Percentiles rank a stretch among this genome's conserved stretches.
phyloP scores from a whole-genome alignment of 2,888 invertebrate genomes.

The Temnothorax unifasciatus region DNA sequence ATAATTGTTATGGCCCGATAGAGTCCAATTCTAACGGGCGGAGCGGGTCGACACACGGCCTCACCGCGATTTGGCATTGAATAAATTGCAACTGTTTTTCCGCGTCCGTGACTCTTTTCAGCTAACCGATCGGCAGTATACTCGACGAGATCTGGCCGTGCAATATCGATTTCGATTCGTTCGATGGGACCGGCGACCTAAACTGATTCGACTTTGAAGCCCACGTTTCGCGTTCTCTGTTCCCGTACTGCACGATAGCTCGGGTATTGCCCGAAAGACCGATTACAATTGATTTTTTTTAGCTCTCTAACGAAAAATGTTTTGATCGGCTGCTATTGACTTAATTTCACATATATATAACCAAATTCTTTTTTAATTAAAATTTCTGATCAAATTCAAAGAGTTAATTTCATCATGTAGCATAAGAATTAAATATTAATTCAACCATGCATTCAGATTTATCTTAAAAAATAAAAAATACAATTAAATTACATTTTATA shows the following conservation, averaged over 20 bases:
- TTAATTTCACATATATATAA: neutral
- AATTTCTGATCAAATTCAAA: neutral
- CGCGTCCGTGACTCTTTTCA: constrained; percentile 68
- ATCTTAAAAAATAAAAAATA: constrained; percentile 6
- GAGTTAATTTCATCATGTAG: neutral
- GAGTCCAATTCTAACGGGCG: constrained; percentile 73
- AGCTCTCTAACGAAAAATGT: constrained; percentile 20
- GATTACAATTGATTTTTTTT: constrained; percentile 53
- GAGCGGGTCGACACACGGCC: constrained; percentile 50
- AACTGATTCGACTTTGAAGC: constrained; percentile 73
- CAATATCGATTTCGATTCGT: constrained; percentile 72
- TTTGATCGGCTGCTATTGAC: neutral
- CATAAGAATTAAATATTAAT: neutral
- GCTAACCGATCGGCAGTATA: constrained; percentile 67
- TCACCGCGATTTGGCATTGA: constrained; percentile 73
- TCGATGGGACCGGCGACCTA: constrained; percentile 62
- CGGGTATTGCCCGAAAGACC: constrained; percentile 36
- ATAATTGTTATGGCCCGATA: constrained; percentile 83
- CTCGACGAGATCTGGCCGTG: constrained; percentile 40
- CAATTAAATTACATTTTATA: neutral
- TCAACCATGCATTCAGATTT: neutral
- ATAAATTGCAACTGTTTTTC: constrained; percentile 78
- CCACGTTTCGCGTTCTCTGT: constrained; percentile 51
- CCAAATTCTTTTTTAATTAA: neutral
- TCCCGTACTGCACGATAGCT: constrained; percentile 36